Percentiles rank a stretch among this genome's conserved stretches.
These are phyloP conservation scores for Torymus tubicola DNA, from an alignment of 2,888 invertebrate genomes.

Conservation along the genomic window DNA sequence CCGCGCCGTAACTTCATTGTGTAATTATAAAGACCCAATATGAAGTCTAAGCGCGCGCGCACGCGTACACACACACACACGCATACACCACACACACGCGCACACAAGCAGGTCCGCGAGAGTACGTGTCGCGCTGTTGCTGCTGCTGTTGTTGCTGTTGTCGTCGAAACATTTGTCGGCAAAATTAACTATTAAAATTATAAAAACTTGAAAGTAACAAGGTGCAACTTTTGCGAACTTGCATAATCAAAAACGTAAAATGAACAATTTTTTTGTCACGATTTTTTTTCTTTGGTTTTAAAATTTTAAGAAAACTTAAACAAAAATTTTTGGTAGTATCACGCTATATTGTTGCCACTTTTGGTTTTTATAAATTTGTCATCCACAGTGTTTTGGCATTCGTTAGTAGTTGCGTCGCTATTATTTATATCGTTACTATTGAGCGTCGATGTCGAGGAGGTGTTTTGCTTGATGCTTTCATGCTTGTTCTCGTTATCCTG, in stretches of 20 bases:
- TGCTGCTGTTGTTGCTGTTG: too few species aligned
- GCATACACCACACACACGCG: too few species aligned
- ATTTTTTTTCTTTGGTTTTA: background rate
- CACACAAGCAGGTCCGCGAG: too few species aligned
- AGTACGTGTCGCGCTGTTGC: too few species aligned
- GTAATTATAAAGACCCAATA: too few species aligned
- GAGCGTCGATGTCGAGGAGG: conserved; percentile 66
- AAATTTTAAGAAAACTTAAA: conserved; percentile 17
- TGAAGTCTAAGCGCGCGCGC: too few species aligned
- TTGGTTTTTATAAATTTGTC: conserved; percentile 79
- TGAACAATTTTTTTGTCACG: background rate
- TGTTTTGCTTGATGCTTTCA: conserved; percentile 77
- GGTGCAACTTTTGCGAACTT: background rate
- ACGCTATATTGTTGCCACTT: conserved; percentile 80
- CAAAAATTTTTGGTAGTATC: conserved; percentile 71
- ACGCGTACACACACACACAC: too few species aligned
- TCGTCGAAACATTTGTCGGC: too few species aligned
- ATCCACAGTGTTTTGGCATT: conserved; percentile 78
- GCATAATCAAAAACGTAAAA: background rate
- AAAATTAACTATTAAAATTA: background rate
- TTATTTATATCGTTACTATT: conserved; percentile 66
- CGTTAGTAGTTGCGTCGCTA: conserved; percentile 77
- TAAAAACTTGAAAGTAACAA: background rate
- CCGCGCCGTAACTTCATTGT: too few species aligned
- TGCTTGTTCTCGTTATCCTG: conserved; percentile 73